phyloP scores from a whole-genome alignment of 2,888 invertebrate genomes.

The Drosophila subsilvestris region DNA sequence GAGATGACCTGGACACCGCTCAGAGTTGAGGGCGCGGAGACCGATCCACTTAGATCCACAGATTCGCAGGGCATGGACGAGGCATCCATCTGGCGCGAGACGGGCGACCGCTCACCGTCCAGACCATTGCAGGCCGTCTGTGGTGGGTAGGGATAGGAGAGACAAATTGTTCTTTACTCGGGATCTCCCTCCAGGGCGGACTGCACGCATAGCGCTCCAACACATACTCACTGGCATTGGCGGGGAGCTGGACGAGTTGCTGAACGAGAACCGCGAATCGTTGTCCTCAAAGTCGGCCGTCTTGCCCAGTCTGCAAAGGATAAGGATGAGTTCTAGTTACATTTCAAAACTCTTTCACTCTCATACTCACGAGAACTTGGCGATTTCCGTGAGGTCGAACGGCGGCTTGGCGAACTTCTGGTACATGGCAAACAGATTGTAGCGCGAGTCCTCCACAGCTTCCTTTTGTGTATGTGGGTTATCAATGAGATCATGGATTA shows the following conservation, averaged over 20 bases:
- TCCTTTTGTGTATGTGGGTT: constrained; percentile 69
- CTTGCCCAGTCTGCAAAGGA: constrained; percentile 67
- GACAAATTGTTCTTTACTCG: constrained; percentile 12
- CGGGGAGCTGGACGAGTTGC: constrained; percentile 89
- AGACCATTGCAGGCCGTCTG: constrained; percentile 70
- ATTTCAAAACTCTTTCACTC: neutral
- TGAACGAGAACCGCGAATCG: constrained; percentile 91
- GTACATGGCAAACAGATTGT: constrained; percentile 84
- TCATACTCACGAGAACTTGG: constrained; percentile 83
- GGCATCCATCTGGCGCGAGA: constrained; percentile 41
- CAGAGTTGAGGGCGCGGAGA: constrained; percentile 46
- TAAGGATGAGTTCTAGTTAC: neutral
- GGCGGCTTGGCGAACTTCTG: constrained; percentile 84
- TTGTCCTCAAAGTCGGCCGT: constrained; percentile 83
- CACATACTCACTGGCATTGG: constrained; percentile 86
- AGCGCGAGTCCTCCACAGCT: constrained; percentile 82
- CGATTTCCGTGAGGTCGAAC: constrained; percentile 82
- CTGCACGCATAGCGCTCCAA: constrained; percentile 51
- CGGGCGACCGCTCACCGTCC: constrained; percentile 73
- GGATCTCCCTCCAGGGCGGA: neutral
- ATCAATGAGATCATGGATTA: constrained; percentile 51
- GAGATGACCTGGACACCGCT: constrained; percentile 90
- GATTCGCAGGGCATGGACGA: constrained; percentile 45
- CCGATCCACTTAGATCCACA: constrained; percentile 52
- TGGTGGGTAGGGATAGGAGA: neutral